Evolutionary conservation across 1,140 invertebrate genomes (phyloP), one percentile per base, ranked within the genome.

Genomic region (Saccostrea echinata): DNA sequence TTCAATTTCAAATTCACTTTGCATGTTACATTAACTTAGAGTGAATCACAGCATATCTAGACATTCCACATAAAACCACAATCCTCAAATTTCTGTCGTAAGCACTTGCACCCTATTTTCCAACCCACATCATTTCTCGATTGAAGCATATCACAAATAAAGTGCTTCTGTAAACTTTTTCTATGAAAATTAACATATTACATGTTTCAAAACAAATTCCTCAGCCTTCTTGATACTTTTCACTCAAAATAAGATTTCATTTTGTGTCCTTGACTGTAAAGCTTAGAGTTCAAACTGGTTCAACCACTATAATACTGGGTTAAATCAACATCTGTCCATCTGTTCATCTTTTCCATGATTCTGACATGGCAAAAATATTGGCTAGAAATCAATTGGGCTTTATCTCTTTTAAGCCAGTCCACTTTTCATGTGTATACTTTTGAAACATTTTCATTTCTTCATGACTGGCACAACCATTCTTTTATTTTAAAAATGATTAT

Each of bases 41-140:
- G 68, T 76, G 68, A 76, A 76, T 76, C 68, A 76, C 30, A 76
- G 68, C 68, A 13, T 76, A 76, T 76, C 68, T 76, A 30, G 68
- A 76, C 68, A 76, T 76, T 76, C 68, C 68, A 76, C 13, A 11
- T 33, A 18, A 76, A 76, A 76, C 68, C 68, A 30, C 68, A 76
- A 76, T 76, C 27, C 57, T 33, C 30, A 27, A 64, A 76, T 76
- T 76, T 76, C 24, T 76, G 27, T 30, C 27, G 11, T 30, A 76
- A 76, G 27, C 68, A 76, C 24, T 16, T 43, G 43, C 43, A 43
- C 68, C 16, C 68, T 30, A 13, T 21, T 21, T 61, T 61, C 55
- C 68, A 76, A 33, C 68, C 68, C 68, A 76, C 68, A 76, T 30
- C 68, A 76, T 76, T 76, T 76, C 43, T 33, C 30, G 27, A 9